Conservation (phyloP, 2,797 vertebrate species). For the Phataginus tetradactyla region DNA sequence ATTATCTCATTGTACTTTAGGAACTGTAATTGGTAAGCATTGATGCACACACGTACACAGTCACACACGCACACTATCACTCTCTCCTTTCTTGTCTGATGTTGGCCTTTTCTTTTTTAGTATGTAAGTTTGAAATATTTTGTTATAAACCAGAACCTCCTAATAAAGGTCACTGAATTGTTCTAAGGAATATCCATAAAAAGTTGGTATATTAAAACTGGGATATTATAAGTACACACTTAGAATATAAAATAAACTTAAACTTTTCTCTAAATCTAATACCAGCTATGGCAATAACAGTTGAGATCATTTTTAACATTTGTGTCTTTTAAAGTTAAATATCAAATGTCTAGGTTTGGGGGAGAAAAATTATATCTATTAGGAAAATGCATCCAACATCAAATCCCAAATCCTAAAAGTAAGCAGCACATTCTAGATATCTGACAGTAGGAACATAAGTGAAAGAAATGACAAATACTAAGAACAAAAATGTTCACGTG, state of each 20-base stretch:
- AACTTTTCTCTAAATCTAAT: background rate
- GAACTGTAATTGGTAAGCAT: background rate
- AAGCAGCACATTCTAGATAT: background rate
- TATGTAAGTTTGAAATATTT: background rate
- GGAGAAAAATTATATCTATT: background rate
- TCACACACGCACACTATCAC: background rate
- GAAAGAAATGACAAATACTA: background rate
- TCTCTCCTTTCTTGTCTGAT: background rate
- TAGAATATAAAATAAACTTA: background rate
- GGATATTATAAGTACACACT: background rate
- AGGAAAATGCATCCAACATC: background rate
- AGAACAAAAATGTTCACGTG: background rate
- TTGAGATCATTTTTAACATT: background rate
- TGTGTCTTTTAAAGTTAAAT: background rate
- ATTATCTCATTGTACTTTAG: background rate
- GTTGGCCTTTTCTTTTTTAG: background rate
- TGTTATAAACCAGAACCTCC: background rate
- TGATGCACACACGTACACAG: background rate
- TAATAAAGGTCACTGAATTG: background rate
- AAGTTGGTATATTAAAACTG: background rate
- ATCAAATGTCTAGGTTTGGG: background rate
- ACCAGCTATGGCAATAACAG: background rate
- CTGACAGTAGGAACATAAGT: background rate
- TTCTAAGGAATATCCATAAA: background rate
- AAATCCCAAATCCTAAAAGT: background rate